Percentiles rank a stretch among this genome's conserved stretches.
phyloP scores from a whole-genome alignment of 2,888 invertebrate genomes.

The Panzeria rudis region DNA sequence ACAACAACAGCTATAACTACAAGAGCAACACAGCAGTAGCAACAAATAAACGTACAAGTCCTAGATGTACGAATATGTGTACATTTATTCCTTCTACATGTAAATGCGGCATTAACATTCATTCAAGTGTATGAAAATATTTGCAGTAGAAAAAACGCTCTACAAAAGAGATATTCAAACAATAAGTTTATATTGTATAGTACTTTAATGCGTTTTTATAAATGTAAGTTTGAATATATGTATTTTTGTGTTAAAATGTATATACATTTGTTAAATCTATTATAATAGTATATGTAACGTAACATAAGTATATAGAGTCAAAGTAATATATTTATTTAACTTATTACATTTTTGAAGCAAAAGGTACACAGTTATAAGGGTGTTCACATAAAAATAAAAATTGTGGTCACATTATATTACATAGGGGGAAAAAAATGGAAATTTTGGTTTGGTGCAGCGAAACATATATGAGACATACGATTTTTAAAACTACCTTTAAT shows the following conservation, averaged over 20 bases:
- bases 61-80: not conserved
- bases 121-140: constrained; percentile 57
- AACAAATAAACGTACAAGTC: constrained; percentile 14
- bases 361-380: not conserved
- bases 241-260: not conserved
- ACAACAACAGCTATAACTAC: not conserved
- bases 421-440: too few species aligned
- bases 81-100: constrained; percentile 12
- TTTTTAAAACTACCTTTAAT: too few species aligned
- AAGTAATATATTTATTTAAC: constrained; percentile 29
- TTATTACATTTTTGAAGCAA: constrained; percentile 9
- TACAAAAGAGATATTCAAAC: constrained; percentile 50
- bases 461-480: too few species aligned
- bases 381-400: not conserved
- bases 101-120: constrained; percentile 57
- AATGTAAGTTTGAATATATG: not conserved
- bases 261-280: not conserved
- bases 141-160: constrained; percentile 29
- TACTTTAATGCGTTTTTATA: constrained; percentile 5
- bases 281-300: not conserved
- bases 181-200: constrained; percentile 36
- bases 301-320: constrained; percentile 2
- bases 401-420: too few species aligned
- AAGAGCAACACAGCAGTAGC: not conserved
- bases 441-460: too few species aligned